Evolutionary conservation across 2,888 invertebrate genomes (phyloP).

Genomic region (Nephrotoma appendiculata): DNA sequence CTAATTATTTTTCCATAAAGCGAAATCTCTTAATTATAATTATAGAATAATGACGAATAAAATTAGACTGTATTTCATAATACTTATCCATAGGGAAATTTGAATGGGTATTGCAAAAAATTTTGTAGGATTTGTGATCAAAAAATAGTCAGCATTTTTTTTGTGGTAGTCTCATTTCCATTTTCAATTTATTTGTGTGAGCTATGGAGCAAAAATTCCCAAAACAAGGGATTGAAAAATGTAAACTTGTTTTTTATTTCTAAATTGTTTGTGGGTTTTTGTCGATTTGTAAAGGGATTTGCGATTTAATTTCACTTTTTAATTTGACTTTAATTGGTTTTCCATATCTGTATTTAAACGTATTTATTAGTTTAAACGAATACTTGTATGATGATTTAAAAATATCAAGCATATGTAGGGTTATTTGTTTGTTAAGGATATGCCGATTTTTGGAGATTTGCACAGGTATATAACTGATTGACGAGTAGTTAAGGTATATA

Average conservation of each 20-base stretch:
- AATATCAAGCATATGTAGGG: no score
- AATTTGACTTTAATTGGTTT: not conserved
- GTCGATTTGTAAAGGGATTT: not conserved
- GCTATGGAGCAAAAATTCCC: not conserved
- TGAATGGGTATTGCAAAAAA: not conserved
- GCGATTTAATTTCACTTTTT: not conserved
- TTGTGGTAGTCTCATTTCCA: not conserved
- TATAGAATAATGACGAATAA: not conserved
- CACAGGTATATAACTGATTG: no score
- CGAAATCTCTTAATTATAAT: not conserved
- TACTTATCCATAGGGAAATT: not conserved
- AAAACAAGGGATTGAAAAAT: not conserved
- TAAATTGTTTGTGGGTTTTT: not conserved
- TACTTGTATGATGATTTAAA: no score
- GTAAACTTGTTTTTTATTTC: not conserved
- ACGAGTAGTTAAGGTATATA: no score
- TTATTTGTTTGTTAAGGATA: no score
- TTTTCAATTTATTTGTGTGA: not conserved
- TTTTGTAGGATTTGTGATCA: not conserved
- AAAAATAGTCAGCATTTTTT: not conserved
- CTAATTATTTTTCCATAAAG: not conserved
- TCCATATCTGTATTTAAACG: not conserved
- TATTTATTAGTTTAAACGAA: no score
- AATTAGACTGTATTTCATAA: not conserved
- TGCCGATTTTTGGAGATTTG: no score